Percentiles rank a stretch among this genome's conserved stretches.
phyloP scores from a whole-genome alignment of 2,113 vertebrate species.

The Dendropsophus ebraccatus region DNA sequence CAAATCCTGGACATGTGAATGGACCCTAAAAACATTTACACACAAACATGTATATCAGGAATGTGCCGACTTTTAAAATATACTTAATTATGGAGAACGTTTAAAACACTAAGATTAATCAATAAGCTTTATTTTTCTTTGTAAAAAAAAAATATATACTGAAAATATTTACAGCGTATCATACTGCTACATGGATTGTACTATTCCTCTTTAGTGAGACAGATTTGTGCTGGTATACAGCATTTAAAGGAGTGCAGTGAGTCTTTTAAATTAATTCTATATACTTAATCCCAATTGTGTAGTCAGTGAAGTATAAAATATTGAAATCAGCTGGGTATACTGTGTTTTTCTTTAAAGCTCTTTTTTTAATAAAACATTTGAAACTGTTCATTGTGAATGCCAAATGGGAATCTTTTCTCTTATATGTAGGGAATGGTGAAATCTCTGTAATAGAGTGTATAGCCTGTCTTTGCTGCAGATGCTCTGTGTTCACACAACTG shows the following conservation, averaged over 20 bases:
- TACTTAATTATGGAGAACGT: neutral
- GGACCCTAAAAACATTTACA: no score
- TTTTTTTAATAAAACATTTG: conserved; percentile 71
- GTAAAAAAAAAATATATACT: neutral
- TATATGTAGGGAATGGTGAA: conserved; percentile 62
- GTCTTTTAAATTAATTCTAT: conserved; percentile 73
- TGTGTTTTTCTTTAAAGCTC: conserved; percentile 49
- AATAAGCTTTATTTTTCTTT: neutral
- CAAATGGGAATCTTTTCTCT: conserved; percentile 69
- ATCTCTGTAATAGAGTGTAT: conserved; percentile 30
- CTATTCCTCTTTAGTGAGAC: neutral
- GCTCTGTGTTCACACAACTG: conserved; percentile 73
- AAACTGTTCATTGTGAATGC: conserved; percentile 71
- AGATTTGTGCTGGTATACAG: conserved; percentile 3
- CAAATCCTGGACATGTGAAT: no score
- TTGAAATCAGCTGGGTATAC: conserved; percentile 73
- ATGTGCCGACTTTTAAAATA: no score
- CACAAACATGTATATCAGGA: no score
- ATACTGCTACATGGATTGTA: neutral
- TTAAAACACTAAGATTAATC: neutral
- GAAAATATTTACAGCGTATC: neutral
- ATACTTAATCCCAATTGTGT: conserved; percentile 76
- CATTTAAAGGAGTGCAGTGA: conserved; percentile 9
- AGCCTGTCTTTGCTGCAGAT: conserved; percentile 58
- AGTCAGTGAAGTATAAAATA: conserved; percentile 70